Percentiles rank a stretch among this genome's conserved stretches.
phyloP scores from a whole-genome alignment of 2,888 invertebrate species.

The Hesperia comma region DNA sequence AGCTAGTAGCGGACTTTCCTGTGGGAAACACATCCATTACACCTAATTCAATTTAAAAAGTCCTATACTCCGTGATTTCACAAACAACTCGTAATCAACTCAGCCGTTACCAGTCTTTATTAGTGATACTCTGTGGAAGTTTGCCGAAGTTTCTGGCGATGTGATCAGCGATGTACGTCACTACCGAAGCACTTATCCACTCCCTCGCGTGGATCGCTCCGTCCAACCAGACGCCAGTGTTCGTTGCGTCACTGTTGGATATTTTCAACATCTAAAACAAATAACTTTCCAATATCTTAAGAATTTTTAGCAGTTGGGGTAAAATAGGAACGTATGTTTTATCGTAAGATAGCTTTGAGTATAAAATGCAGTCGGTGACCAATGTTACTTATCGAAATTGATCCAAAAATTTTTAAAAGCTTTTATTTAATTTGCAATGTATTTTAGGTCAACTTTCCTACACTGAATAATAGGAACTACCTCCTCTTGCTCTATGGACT shows the following conservation, averaged over 20 bases:
- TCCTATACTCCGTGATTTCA: not conserved
- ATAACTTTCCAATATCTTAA: conserved; percentile 9
- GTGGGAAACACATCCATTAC: too few relatives aligned
- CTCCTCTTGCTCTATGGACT: too few relatives aligned
- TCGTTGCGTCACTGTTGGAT: conserved; percentile 87
- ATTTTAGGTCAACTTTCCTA: too few relatives aligned
- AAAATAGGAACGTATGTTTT: too few relatives aligned
- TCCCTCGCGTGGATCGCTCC: conserved; percentile 96
- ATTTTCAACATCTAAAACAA: conserved; percentile 82
- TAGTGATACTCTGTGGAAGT: conserved; percentile 87
- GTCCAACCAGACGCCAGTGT: conserved; percentile 89
- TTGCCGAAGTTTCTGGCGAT: conserved; percentile 87
- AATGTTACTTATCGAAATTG: too few relatives aligned
- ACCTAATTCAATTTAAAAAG: too few relatives aligned
- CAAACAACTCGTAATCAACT: not conserved
- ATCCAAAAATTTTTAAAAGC: too few relatives aligned
- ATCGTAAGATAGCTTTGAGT: too few relatives aligned
- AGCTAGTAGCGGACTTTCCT: too few relatives aligned
- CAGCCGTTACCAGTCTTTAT: conserved; percentile 89
- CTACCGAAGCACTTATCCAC: conserved; percentile 92
- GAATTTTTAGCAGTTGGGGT: not conserved
- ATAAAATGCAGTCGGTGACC: too few relatives aligned
- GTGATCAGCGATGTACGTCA: conserved; percentile 89
- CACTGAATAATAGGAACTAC: too few relatives aligned
- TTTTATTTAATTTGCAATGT: too few relatives aligned